phyloP scores from a whole-genome alignment of 2,888 invertebrate species.

The Tachina grossa region DNA sequence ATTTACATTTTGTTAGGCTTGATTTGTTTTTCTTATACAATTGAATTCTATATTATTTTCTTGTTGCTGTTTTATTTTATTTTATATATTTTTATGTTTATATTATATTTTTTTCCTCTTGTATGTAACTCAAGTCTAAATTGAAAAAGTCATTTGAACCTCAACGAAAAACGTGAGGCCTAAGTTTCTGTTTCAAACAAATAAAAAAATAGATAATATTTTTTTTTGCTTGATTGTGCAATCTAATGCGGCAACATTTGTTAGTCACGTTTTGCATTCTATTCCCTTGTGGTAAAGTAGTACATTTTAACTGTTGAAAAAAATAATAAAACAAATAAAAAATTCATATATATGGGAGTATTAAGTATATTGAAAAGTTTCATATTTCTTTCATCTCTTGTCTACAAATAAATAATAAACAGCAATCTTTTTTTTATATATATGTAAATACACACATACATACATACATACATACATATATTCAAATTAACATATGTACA shows the following conservation, averaged over 20 bases:
- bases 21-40: slow-evolving; percentile 29
- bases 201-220: neutral
- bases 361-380: slow-evolving; percentile 47
- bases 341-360: neutral
- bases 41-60: slow-evolving; percentile 17
- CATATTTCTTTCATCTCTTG: slow-evolving; percentile 57
- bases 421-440: slow-evolving; percentile 15
- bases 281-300: slow-evolving; percentile 46
- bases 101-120: neutral
- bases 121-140: slow-evolving; percentile 39
- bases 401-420: slow-evolving; percentile 61
- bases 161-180: slow-evolving; percentile 60
- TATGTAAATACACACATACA: slow-evolving; percentile 41
- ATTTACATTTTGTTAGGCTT: slow-evolving; percentile 14
- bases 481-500: neutral
- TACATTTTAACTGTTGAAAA: slow-evolving; percentile 19
- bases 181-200: slow-evolving; percentile 50
- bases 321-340: slow-evolving; percentile 16
- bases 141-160: slow-evolving; percentile 46
- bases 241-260: slow-evolving; percentile 64
- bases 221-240: slow-evolving; percentile 36
- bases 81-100: too few species aligned
- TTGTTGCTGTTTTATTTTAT: neutral
- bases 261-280: slow-evolving; percentile 67
- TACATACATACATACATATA: neutral